These are phyloP conservation scores for Zosterops japonicus DNA, from an alignment of 2,113 vertebrate genomes.

Conservation along the genomic window DNA sequence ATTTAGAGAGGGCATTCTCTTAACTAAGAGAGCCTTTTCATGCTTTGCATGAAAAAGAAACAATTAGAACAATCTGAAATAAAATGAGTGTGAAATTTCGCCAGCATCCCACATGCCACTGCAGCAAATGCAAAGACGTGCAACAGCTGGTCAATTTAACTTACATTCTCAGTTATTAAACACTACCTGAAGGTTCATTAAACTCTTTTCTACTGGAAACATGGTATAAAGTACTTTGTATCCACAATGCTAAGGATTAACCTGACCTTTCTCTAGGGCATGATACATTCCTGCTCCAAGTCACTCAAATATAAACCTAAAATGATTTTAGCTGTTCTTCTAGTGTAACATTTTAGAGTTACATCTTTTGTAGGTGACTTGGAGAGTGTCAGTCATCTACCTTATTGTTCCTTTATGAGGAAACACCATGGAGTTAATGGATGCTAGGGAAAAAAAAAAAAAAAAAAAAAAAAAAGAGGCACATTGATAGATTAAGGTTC, in stretches of 20 bases:
- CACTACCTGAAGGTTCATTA: constrained; percentile 42
- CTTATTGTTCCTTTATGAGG: not conserved
- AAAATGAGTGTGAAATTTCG: constrained; percentile 60
- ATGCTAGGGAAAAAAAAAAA: not conserved
- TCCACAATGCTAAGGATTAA: not conserved
- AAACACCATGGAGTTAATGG: not conserved
- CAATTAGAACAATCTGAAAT: constrained; percentile 53
- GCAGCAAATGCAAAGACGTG: not conserved
- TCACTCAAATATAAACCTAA: not conserved
- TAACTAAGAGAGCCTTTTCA: constrained; percentile 29
- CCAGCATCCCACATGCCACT: not conserved
- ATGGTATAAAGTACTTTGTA: constrained; percentile 2
- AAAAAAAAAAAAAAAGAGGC: not conserved
- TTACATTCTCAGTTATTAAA: constrained; percentile 58
- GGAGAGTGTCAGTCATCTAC: not conserved
- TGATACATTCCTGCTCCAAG: not conserved
- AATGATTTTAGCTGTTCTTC: not conserved
- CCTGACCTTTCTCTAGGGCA: constrained; percentile 5
- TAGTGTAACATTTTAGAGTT: not conserved
- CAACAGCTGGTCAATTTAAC: constrained; percentile 63
- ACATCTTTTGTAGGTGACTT: not conserved
- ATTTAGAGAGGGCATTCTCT: constrained; percentile 36
- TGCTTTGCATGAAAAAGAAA: constrained; percentile 38
- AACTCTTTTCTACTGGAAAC: constrained; percentile 49
- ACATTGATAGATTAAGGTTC: not conserved